Conservation (phyloP, 2,888 invertebrate genomes). For the Dusona sp. region DNA sequence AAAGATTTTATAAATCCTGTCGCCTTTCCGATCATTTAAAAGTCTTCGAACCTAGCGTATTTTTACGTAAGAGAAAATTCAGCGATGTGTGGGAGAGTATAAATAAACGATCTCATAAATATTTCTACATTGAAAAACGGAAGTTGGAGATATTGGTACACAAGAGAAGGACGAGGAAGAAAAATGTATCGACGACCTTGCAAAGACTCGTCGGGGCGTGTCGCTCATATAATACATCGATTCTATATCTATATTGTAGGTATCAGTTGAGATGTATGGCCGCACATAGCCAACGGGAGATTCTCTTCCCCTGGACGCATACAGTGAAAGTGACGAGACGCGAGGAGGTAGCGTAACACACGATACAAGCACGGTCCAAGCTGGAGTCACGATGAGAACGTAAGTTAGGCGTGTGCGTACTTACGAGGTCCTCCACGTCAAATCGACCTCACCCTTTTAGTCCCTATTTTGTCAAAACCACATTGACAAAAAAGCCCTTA, state of each 20-base stretch:
- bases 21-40: constrained; percentile 9
- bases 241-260: constrained; percentile 37
- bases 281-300: constrained; percentile 56
- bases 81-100: constrained; percentile 19
- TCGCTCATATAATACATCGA: constrained; percentile 61
- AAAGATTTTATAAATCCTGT: constrained; percentile 12
- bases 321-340: constrained; percentile 77
- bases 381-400: constrained; percentile 51
- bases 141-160: constrained; percentile 34
- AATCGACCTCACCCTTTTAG: background rate
- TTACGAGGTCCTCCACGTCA: background rate
- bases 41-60: constrained; percentile 35
- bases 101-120: constrained; percentile 54
- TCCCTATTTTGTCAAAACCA: background rate
- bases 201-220: constrained; percentile 64
- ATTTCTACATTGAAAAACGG: constrained; percentile 43
- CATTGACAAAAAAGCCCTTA: background rate
- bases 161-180: constrained; percentile 16
- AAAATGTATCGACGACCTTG: constrained; percentile 65
- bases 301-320: constrained; percentile 66
- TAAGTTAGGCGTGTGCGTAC: constrained; percentile 20
- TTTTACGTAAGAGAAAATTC: constrained; percentile 3
- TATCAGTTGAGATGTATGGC: constrained; percentile 33
- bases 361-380: constrained; percentile 57
- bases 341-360: constrained; percentile 56